phyloP scores from a whole-genome alignment of 92 coral and sea anemone genomes.

The Scolanthus callimorphus region DNA sequence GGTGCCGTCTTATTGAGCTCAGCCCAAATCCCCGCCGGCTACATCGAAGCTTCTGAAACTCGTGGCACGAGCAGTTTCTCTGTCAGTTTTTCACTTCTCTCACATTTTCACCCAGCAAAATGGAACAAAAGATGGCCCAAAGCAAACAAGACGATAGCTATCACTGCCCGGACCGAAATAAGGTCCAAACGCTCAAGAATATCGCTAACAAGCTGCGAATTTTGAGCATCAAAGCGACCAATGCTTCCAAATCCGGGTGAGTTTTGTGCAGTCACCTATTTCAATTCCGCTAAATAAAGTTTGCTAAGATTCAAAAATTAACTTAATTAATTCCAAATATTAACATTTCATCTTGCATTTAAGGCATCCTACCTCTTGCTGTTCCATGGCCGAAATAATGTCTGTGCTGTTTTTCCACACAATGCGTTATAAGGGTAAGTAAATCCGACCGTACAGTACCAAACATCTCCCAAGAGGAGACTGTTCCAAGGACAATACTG shows the following conservation, averaged over 20 bases:
- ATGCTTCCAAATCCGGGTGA: conserved; percentile 92
- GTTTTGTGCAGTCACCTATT: too few relatives aligned
- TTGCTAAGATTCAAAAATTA: too few relatives aligned
- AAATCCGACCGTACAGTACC: too few relatives aligned
- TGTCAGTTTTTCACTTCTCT: background rate
- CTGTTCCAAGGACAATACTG: too few relatives aligned
- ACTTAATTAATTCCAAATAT: too few relatives aligned
- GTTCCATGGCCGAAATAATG: conserved; percentile 97
- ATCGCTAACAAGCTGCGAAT: conserved; percentile 88
- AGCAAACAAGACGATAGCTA: conserved; percentile 29
- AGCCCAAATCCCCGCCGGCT: too few relatives aligned
- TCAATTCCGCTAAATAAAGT: too few relatives aligned
- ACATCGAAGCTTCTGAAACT: too few relatives aligned
- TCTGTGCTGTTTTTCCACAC: conserved; percentile 97
- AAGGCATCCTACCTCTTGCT: conserved; percentile 97
- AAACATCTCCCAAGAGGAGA: too few relatives aligned
- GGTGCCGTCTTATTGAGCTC: too few relatives aligned
- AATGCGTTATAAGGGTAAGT: conserved; percentile 95
- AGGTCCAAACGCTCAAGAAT: conserved; percentile 72
- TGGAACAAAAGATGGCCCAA: background rate
- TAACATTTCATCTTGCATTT: too few relatives aligned
- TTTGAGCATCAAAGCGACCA: conserved; percentile 87
- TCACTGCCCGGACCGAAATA: conserved; percentile 86
- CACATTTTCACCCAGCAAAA: background rate
- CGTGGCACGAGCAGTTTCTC: too few relatives aligned